Conservation (phyloP, 2,888 invertebrate species). For the Lepidochitona cinerea region DNA sequence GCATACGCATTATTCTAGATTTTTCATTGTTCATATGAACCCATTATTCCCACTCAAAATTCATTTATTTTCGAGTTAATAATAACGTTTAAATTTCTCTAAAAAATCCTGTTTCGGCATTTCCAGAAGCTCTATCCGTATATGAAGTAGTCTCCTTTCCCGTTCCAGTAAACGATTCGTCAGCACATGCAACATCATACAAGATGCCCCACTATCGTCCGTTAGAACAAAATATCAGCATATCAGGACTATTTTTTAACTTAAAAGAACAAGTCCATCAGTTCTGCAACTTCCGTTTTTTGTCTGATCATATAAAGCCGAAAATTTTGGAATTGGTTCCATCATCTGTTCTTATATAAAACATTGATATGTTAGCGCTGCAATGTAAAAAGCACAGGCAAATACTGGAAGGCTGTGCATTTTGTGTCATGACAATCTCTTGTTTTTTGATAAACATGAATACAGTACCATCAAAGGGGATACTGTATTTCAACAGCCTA, state of each 20-base stretch:
- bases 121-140: not conserved
- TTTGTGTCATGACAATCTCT: too few species aligned
- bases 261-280: not conserved
- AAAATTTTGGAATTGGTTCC: not conserved
- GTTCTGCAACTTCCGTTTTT: not conserved
- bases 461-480: too few species aligned
- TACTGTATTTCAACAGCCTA: too few species aligned
- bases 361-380: too few species aligned
- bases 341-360: too few species aligned
- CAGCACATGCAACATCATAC: not conserved
- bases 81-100: not conserved
- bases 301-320: not conserved
- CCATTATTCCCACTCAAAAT: not conserved
- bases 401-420: too few species aligned
- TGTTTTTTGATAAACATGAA: too few species aligned
- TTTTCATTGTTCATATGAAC: not conserved
- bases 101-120: not conserved
- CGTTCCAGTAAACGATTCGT: not conserved
- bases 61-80: not conserved
- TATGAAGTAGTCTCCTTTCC: not conserved
- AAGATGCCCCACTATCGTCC: not conserved
- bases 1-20: not conserved
- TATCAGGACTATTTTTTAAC: not conserved
- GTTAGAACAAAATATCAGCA: not conserved
- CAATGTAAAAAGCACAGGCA: too few species aligned